Conservation (phyloP, 2,797 vertebrate species). For the Buphagus erythrorhynchus region DNA sequence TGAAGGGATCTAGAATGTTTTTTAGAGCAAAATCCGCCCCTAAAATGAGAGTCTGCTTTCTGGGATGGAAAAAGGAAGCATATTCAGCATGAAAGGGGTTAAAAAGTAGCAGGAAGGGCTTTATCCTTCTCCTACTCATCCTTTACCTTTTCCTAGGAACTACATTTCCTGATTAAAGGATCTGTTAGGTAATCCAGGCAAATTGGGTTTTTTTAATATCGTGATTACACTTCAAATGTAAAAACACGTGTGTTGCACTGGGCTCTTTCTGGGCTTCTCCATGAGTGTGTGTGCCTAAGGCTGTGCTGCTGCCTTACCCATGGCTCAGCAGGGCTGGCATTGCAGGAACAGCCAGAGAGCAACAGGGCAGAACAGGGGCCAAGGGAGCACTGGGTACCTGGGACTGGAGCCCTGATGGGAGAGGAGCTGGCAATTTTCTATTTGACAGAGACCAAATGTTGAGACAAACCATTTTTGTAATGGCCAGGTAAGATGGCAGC, state of each 20-base stretch:
- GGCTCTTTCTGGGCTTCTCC: not conserved
- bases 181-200: not conserved
- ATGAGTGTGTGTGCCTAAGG: rapidly evolving
- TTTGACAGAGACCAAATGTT: not conserved
- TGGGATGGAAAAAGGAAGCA: not conserved
- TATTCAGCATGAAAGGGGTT: not conserved
- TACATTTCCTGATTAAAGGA: not conserved
- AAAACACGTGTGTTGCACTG: not conserved
- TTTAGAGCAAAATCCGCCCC: not conserved
- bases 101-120: not conserved
- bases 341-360: not conserved
- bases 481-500: not conserved
- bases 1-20: not conserved
- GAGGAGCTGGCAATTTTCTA: not conserved
- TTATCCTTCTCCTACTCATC: not conserved
- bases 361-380: not conserved
- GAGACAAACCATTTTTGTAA: not conserved
- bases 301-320: not conserved
- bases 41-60: not conserved
- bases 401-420: not conserved
- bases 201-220: not conserved
- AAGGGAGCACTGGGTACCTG: not conserved
- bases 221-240: not conserved
- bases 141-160: not conserved
- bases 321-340: rapidly evolving